Evolutionary conservation across 1,140 invertebrate species (phyloP), one percentile per base, ranked within the genome.

Genomic region (Scylla paramamosain): DNA sequence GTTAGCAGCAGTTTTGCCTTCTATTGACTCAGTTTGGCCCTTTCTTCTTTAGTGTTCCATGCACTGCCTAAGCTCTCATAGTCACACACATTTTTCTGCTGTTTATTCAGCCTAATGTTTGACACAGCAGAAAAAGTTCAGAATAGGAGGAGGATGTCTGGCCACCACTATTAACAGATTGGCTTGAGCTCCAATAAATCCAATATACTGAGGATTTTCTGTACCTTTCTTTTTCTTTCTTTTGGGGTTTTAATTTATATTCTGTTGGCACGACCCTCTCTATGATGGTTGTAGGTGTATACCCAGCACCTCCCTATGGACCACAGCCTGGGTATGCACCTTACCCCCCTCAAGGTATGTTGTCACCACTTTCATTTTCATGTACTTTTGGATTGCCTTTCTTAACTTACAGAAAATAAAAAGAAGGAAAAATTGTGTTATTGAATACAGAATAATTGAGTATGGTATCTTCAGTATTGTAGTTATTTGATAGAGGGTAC

Each of bases 261-360:
- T 39, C 45, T 87, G 88, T 67, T 90, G 87, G 10, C 59, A 29
- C 48, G 45, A 20, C 86, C 87, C 83, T 48, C 84, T 77, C 83
- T 84, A 52, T 77, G 67, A 20, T n/a, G 84, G 48, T 94, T 59
- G 86, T 28, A 48, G 93, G 87, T 39, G 88, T 46, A 82, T 94
- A 91, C 52, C 59, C 93, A 84, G 87, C 88, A 48, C 59, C 88
- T 20, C 59, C 59, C 16, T 94, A 91, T 84, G 45, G 59, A 84
- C 88, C 88, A 31, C 93, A 94, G 93, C 93, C 93, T n/a, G 93
- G 93, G 28, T 93, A 86, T 59, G 46, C 92, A 87, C 92, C 93
- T 16, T 91, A 94, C 59, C 93, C 93, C 39, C 67, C 88, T 14
- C 32, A 46, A 94, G 93, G 93, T 94, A 94, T 83, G 93, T 94